Evolutionary conservation across 2,797 vertebrate genomes (phyloP).

Genomic region (Ceyx erithaca): DNA sequence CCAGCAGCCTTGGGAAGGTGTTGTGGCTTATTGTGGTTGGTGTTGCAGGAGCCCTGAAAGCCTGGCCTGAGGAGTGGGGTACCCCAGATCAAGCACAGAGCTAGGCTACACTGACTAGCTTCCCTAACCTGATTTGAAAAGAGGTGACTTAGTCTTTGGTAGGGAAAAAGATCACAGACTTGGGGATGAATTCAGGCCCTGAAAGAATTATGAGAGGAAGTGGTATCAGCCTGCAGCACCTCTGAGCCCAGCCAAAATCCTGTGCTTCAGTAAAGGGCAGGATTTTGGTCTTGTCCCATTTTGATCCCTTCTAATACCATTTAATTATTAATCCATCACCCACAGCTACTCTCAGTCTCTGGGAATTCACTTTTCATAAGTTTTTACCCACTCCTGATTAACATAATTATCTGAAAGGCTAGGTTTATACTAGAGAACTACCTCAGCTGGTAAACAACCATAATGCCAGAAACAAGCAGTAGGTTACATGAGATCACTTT

Average conservation of each 20-base stretch:
- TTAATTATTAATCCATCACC: neutral
- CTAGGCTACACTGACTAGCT: neutral
- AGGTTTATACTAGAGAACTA: neutral
- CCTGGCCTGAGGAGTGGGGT: neutral
- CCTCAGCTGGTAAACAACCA: neutral
- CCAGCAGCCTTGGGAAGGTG: neutral
- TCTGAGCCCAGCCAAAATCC: neutral
- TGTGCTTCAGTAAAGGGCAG: neutral
- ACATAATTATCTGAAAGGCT: neutral
- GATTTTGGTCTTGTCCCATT: neutral
- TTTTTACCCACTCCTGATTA: neutral
- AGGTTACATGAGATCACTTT: neutral
- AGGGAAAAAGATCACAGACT: neutral
- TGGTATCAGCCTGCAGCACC: neutral
- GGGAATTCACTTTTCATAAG: neutral
- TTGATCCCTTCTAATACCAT: neutral
- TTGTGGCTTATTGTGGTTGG: neutral
- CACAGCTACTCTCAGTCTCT: neutral
- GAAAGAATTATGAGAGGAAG: neutral
- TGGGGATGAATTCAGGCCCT: neutral
- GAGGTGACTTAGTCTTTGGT: neutral
- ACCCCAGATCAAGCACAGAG: neutral
- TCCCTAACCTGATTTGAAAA: neutral
- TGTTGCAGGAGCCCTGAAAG: accelerated
- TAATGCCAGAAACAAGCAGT: neutral